phyloP scores from a whole-genome alignment of 2,113 vertebrate species.

The Chamaetylas fuelleborni region DNA sequence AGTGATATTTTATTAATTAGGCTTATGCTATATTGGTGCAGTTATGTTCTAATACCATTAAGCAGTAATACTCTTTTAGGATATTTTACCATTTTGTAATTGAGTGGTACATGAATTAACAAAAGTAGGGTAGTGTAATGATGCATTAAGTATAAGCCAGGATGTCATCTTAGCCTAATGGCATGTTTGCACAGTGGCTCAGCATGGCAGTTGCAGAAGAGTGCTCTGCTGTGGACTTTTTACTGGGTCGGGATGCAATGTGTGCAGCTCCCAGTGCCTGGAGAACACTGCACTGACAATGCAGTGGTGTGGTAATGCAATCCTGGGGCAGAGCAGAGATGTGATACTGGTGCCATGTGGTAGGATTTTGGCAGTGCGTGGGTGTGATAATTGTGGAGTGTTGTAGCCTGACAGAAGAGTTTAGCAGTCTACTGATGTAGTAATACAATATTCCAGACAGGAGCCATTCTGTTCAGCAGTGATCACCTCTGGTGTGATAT shows the following conservation, averaged over 20 bases:
- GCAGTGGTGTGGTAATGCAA: background rate
- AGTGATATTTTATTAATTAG: slow-evolving; percentile 40
- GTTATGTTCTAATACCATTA: background rate
- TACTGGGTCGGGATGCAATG: background rate
- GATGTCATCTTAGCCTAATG: background rate
- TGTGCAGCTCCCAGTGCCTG: background rate
- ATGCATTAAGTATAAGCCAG: background rate
- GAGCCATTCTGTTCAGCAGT: background rate
- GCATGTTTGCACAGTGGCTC: background rate
- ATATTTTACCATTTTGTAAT: background rate
- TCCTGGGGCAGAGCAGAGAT: slow-evolving; percentile 5
- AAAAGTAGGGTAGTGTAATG: background rate
- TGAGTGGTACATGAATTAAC: background rate
- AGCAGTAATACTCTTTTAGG: background rate
- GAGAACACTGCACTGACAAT: background rate
- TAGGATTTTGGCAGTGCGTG: slow-evolving; percentile 5
- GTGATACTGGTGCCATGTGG: slow-evolving; percentile 7
- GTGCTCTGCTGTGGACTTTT: background rate
- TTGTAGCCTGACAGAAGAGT: slow-evolving; percentile 16
- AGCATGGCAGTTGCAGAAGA: background rate
- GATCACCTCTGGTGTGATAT: background rate
- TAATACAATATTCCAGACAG: slow-evolving; percentile 27
- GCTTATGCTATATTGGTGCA: background rate
- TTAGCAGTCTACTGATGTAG: background rate
- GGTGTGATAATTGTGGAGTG: background rate